phyloP scores from a whole-genome alignment of 2,797 vertebrate genomes.

The Dromococcyx pavoninus region DNA sequence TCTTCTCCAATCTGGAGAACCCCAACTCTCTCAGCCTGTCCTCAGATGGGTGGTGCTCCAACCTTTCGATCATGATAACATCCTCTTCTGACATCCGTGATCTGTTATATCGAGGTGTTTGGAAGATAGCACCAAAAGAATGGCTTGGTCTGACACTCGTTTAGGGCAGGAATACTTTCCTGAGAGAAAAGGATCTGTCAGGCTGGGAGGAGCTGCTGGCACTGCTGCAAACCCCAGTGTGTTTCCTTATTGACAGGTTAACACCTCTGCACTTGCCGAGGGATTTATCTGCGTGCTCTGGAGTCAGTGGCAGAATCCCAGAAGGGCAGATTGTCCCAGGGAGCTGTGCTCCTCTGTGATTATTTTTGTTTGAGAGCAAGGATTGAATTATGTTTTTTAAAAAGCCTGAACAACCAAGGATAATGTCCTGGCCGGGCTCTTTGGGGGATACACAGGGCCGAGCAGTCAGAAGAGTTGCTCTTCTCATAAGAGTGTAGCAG shows the following conservation, averaged over 20 bases:
- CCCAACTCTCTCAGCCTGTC: too few species aligned
- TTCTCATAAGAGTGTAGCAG: neutral
- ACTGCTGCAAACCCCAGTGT: neutral
- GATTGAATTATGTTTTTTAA: neutral
- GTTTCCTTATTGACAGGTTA: accelerated
- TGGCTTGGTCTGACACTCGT: neutral
- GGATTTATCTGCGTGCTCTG: accelerated
- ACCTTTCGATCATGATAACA: too few species aligned
- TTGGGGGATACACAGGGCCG: neutral
- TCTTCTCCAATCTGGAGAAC: too few species aligned
- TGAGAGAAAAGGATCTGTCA: neutral
- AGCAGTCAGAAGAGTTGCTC: neutral
- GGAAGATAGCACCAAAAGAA: neutral
- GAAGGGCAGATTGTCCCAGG: neutral
- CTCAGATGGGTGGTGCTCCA: too few species aligned
- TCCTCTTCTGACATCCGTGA: neutral
- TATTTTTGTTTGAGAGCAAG: neutral
- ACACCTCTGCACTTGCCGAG: accelerated
- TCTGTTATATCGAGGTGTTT: neutral
- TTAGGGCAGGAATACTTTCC: neutral
- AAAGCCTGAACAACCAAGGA: neutral
- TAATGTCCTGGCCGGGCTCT: neutral
- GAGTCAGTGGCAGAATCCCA: neutral
- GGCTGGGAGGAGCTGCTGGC: neutral
- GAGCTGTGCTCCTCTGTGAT: neutral